Evolutionary conservation across 2,888 invertebrate genomes (phyloP).

Genomic region (Dione vanillae): DNA sequence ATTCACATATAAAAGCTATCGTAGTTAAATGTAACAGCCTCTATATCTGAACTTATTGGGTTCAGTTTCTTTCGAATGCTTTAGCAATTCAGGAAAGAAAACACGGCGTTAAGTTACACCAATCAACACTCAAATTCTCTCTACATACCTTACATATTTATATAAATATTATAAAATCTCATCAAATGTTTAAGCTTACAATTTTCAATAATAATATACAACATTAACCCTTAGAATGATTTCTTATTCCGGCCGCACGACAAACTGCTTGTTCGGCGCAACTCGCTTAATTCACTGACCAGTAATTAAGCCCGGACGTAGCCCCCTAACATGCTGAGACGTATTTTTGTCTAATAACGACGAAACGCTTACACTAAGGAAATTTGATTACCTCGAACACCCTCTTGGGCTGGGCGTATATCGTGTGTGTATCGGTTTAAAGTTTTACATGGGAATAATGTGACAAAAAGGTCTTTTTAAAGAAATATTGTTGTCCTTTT

Average conservation of each 20-base stretch:
- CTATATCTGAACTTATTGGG: too few species aligned
- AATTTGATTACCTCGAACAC: constrained; percentile 41
- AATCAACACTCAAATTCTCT: too few species aligned
- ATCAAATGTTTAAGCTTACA: background rate
- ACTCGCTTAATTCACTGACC: constrained; percentile 52
- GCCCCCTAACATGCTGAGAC: constrained; percentile 66
- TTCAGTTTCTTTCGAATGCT: too few species aligned
- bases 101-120: too few species aligned
- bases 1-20: too few species aligned
- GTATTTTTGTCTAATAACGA: constrained; percentile 68
- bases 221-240: constrained; percentile 30
- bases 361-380: constrained; percentile 44
- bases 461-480: background rate
- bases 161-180: too few species aligned
- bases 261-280: constrained; percentile 42
- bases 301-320: constrained; percentile 49
- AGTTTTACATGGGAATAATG: background rate
- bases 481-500: too few species aligned
- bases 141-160: too few species aligned
- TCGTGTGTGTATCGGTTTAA: background rate
- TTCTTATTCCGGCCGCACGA: constrained; percentile 35
- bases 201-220: constrained; percentile 16
- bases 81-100: too few species aligned
- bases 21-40: too few species aligned
- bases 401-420: constrained; percentile 3